These are phyloP conservation scores for Agriopis marginaria DNA, from an alignment of 2,888 invertebrate genomes.

Conservation along the genomic window DNA sequence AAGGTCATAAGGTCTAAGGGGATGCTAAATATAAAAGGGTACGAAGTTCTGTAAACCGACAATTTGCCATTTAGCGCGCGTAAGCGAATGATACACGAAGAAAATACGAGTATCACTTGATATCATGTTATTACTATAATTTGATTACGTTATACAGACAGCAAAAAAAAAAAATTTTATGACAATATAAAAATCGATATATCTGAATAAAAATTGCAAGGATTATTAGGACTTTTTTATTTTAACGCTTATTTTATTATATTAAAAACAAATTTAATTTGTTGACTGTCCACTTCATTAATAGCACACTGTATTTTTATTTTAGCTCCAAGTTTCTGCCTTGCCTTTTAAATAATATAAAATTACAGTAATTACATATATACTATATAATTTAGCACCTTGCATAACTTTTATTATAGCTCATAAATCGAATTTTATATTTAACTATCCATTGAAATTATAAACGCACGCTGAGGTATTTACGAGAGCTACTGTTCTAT, in stretches of 20 bases:
- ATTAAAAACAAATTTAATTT: neutral
- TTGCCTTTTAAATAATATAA: slow-evolving; percentile 5
- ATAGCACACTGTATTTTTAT: neutral
- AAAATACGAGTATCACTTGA: slow-evolving; percentile 66
- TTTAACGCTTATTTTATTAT: no score
- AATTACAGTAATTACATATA: slow-evolving; percentile 6
- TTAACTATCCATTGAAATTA: slow-evolving; percentile 18
- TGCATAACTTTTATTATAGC: slow-evolving; percentile 1
- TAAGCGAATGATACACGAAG: slow-evolving; percentile 73
- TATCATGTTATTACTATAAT: slow-evolving; percentile 74
- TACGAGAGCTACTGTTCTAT: neutral
- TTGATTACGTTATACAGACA: slow-evolving; percentile 60
- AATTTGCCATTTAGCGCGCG: slow-evolving; percentile 81
- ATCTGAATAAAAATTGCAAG: no score
- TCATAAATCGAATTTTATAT: slow-evolving; percentile 3
- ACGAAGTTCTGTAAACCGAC: slow-evolving; percentile 70
- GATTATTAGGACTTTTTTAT: no score
- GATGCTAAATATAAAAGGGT: slow-evolving; percentile 53
- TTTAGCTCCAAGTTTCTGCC: neutral
- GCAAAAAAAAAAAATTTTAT: slow-evolving; percentile 49
- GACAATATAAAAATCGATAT: neutral
- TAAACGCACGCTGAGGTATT: slow-evolving; percentile 3
- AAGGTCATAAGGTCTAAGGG: slow-evolving; percentile 52
- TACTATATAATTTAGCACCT: neutral
- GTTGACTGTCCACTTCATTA: neutral